These are phyloP conservation scores for Agonum fuliginosum DNA, from an alignment of 2,888 invertebrate species.

Conservation along the genomic window DNA sequence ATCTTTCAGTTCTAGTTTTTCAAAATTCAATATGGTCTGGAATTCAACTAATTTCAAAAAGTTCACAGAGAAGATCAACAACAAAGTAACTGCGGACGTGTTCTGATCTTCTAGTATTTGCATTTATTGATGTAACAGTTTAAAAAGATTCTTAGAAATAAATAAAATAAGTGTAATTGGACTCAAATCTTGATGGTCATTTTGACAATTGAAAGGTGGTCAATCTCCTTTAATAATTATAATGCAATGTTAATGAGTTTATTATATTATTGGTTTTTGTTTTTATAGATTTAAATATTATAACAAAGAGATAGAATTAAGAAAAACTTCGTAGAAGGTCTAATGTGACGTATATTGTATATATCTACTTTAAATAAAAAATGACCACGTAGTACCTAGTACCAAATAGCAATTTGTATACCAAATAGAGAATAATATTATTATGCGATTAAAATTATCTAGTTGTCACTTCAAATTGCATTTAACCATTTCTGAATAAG, in stretches of 20 bases:
- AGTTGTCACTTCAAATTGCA: too few species aligned
- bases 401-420: not conserved
- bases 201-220: too few species aligned
- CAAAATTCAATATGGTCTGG: conserved; percentile 38
- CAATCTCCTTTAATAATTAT: not conserved
- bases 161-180: too few species aligned
- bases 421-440: not conserved
- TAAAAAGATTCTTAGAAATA: too few species aligned
- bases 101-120: too few species aligned
- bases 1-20: conserved; percentile 16
- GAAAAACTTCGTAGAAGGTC: conserved; percentile 53
- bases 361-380: conserved; percentile 30
- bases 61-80: not conserved
- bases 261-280: conserved; percentile 4
- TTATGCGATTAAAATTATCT: not conserved
- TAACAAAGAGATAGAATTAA: conserved; percentile 26
- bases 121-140: too few species aligned
- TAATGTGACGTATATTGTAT: conserved; percentile 36
- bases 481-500: not conserved
- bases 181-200: too few species aligned
- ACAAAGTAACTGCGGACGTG: too few species aligned
- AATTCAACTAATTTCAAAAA: conserved; percentile 9
- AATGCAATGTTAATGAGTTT: not conserved
- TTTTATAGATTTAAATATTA: not conserved
- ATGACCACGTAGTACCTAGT: not conserved